These are phyloP conservation scores for Sphinx pinastri DNA, from an alignment of 2,888 invertebrate genomes.

Conservation along the genomic window DNA sequence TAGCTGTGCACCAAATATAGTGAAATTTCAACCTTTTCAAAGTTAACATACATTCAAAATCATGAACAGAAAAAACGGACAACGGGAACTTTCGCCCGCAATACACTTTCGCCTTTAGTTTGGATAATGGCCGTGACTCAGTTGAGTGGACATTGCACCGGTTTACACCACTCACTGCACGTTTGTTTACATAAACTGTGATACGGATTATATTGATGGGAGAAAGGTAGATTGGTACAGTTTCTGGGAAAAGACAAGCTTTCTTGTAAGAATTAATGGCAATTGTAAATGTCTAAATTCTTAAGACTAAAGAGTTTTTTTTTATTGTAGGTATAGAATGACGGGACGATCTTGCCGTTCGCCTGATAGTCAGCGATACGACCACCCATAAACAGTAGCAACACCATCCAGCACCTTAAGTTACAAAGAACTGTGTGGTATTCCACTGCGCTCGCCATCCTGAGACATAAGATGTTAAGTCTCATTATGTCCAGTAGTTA, in stretches of 20 bases:
- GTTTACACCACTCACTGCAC: slow-evolving; percentile 6
- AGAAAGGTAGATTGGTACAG: neutral
- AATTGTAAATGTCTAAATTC: neutral
- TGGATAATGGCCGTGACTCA: slow-evolving; percentile 61
- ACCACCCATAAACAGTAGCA: too few relatives aligned
- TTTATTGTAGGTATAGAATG: too few relatives aligned
- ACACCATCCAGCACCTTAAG: too few relatives aligned
- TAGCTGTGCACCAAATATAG: slow-evolving; percentile 37
- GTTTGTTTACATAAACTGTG: slow-evolving; percentile 27
- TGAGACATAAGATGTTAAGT: too few relatives aligned
- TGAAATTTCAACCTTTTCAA: slow-evolving; percentile 54
- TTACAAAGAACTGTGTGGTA: too few relatives aligned
- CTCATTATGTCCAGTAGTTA: too few relatives aligned
- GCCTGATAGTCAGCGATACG: too few relatives aligned
- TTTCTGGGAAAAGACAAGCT: neutral
- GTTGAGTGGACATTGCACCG: slow-evolving; percentile 46
- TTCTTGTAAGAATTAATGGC: neutral
- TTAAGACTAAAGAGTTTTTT: too few relatives aligned
- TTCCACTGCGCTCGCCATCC: too few relatives aligned
- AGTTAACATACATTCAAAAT: slow-evolving; percentile 41
- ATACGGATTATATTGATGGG: slow-evolving; percentile 16
- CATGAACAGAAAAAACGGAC: slow-evolving; percentile 35
- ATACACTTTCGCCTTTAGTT: slow-evolving; percentile 72
- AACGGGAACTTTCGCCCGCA: slow-evolving; percentile 64
- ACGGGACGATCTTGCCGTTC: too few relatives aligned